phyloP scores from a whole-genome alignment of 2,888 invertebrate species.

The Pachycephus smyrnensis region DNA sequence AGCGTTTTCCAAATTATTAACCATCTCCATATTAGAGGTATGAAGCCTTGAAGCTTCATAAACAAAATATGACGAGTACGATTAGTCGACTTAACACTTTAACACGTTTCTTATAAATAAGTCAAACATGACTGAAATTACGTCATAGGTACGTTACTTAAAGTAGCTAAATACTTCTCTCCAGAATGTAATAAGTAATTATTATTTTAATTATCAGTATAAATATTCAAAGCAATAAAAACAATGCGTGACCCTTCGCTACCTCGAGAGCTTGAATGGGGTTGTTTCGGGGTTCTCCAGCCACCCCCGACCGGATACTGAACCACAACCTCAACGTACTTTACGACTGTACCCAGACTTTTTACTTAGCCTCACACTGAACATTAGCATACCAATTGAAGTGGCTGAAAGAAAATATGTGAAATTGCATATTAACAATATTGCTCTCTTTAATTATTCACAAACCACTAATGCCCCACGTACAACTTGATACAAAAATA shows the following conservation, averaged over 20 bases:
- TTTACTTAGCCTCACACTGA: neutral
- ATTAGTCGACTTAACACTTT: neutral
- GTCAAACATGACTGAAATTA: too few species aligned
- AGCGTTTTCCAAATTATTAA: neutral
- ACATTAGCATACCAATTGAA: neutral
- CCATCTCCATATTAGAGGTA: neutral
- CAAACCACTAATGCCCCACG: too few species aligned
- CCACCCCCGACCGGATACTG: neutral
- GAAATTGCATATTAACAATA: neutral
- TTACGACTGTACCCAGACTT: neutral
- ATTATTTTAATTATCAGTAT: slow-evolving; percentile 24
- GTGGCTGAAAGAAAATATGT: neutral
- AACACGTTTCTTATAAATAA: too few species aligned
- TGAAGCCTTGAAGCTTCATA: neutral
- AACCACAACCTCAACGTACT: neutral
- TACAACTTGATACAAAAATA: too few species aligned
- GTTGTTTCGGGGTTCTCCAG: slow-evolving; percentile 17
- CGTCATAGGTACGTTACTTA: neutral
- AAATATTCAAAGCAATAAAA: slow-evolving; percentile 34
- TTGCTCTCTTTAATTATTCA: neutral
- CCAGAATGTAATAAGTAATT: slow-evolving; percentile 17
- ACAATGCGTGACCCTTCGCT: slow-evolving; percentile 27
- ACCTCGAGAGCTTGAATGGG: slow-evolving; percentile 17
- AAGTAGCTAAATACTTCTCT: neutral
- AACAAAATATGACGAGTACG: neutral